Conservation (phyloP, 1,140 invertebrate species). For the Solen grandis region DNA sequence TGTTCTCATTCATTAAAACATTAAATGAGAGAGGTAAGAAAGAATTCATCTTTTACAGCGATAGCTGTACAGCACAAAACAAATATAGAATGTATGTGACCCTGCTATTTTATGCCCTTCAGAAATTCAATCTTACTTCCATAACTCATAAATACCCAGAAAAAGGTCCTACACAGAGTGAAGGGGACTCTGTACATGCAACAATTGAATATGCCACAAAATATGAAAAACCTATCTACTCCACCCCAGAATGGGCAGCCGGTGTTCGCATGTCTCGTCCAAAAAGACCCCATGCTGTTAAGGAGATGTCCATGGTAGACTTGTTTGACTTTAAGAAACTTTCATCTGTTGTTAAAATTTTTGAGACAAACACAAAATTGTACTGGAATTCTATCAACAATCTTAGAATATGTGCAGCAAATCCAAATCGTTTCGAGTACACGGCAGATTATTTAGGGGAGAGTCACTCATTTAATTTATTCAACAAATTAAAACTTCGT, state of each 20-base stretch:
- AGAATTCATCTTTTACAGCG: too few species aligned
- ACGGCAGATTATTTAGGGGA: neutral
- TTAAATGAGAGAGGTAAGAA: too few species aligned
- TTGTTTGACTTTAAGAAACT: constrained; percentile 15
- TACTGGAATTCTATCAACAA: constrained; percentile 13
- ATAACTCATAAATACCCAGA: neutral
- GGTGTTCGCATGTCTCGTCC: neutral
- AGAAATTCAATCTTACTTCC: too few species aligned
- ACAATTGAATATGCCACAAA: neutral
- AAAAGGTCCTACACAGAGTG: neutral
- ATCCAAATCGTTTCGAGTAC: neutral
- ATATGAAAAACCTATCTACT: neutral
- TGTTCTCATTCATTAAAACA: too few species aligned
- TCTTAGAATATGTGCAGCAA: neutral
- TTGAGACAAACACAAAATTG: constrained; percentile 6
- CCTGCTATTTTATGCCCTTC: too few species aligned
- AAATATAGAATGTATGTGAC: too few species aligned
- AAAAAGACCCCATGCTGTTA: neutral
- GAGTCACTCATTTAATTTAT: neutral
- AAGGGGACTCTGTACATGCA: too few species aligned
- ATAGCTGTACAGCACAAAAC: too few species aligned
- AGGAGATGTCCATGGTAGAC: neutral
- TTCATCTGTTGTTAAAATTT: neutral
- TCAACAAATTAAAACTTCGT: neutral
- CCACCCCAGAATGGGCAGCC: constrained; percentile 7